phyloP scores from a whole-genome alignment of 2,797 vertebrate species.

The Craterocephalus amniculus region DNA sequence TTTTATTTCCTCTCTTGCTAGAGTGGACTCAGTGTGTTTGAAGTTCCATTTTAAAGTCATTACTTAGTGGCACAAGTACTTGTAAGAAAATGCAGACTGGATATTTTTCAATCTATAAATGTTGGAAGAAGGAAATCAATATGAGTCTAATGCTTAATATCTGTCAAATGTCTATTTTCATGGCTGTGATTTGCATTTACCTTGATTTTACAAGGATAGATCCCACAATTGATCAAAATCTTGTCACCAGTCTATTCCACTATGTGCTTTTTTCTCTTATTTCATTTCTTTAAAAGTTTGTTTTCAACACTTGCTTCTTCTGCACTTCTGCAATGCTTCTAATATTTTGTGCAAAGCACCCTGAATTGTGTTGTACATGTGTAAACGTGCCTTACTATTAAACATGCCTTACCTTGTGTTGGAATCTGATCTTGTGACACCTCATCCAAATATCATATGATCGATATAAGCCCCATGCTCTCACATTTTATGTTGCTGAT shows the following conservation, averaged over 20 bases:
- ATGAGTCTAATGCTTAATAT: neutral
- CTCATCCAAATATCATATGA: conserved; percentile 2
- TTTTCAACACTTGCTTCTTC: too few species aligned
- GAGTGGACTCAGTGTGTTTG: conserved; percentile 19
- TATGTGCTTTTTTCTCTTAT: neutral
- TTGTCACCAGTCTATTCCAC: neutral
- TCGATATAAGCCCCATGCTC: neutral
- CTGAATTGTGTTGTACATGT: too few species aligned
- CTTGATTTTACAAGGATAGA: neutral
- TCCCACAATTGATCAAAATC: neutral
- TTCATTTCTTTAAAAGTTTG: too few species aligned
- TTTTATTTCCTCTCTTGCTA: conserved; percentile 24
- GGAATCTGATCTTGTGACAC: neutral
- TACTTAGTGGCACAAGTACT: conserved; percentile 6
- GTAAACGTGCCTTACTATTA: too few species aligned
- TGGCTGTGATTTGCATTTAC: neutral
- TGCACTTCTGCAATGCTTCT: too few species aligned
- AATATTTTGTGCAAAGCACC: too few species aligned
- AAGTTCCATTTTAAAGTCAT: conserved; percentile 13
- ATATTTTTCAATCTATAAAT: neutral
- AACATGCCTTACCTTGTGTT: neutral
- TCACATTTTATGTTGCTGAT: conserved; percentile 13
- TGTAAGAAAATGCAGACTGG: neutral
- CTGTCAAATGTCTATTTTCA: neutral
- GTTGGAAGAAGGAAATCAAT: neutral